These are phyloP conservation scores for Arctocebus calabarensis DNA, from an alignment of 2,797 vertebrate genomes.

Conservation along the genomic window DNA sequence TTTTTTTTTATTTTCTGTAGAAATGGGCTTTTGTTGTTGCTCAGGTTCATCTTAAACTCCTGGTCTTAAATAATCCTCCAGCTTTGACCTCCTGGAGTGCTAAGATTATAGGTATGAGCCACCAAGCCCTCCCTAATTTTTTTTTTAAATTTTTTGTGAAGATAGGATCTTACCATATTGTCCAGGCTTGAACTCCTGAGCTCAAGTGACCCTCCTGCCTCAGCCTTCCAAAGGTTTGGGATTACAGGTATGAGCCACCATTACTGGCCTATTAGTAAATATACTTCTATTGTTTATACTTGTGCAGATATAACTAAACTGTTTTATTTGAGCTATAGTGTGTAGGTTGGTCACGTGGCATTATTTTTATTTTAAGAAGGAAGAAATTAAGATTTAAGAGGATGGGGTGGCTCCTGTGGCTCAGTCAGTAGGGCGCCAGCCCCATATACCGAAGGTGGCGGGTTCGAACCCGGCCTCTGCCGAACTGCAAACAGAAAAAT, in stretches of 20 bases:
- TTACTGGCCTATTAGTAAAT: neutral
- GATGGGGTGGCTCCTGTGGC: too few relatives aligned
- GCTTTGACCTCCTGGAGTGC: neutral
- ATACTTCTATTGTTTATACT: neutral
- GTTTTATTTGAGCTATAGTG: constrained; percentile 21
- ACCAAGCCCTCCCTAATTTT: neutral
- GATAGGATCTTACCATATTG: neutral
- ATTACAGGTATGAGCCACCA: neutral
- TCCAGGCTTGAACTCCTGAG: neutral
- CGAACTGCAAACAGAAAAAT: too few relatives aligned
- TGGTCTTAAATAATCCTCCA: neutral
- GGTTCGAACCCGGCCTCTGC: too few relatives aligned
- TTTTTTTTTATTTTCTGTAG: too few relatives aligned
- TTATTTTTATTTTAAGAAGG: constrained; percentile 61
- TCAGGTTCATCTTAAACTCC: neutral
- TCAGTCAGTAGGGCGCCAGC: too few relatives aligned
- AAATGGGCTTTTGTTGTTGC: too few relatives aligned
- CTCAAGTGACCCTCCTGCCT: neutral
- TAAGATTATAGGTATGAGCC: neutral
- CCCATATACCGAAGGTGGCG: too few relatives aligned
- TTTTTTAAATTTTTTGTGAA: neutral
- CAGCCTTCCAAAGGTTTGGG: neutral
- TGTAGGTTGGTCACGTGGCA: neutral
- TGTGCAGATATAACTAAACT: neutral
- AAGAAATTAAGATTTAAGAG: constrained; percentile 31